Conservation (phyloP, 2,113 vertebrate species). For the Sitta europaea region DNA sequence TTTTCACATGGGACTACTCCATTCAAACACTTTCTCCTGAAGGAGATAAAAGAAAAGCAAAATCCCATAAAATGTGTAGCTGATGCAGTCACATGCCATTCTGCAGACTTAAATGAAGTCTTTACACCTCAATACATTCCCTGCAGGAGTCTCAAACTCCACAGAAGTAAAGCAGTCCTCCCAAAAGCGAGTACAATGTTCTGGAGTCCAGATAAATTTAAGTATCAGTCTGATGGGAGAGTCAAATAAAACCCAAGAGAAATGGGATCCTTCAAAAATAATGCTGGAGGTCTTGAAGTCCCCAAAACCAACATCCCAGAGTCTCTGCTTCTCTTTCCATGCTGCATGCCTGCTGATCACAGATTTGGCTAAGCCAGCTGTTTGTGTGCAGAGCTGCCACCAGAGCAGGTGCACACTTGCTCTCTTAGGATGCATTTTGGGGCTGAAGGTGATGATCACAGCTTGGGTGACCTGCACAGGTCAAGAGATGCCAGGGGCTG, state of each 20-base stretch:
- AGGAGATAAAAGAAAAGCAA: not conserved
- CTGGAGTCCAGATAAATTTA: not conserved
- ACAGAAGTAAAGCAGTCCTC: not conserved
- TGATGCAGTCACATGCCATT: not conserved
- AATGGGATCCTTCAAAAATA: not conserved
- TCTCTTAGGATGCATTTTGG: not conserved
- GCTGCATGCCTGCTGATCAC: not conserved
- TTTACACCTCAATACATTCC: not conserved
- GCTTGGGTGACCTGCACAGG: not conserved
- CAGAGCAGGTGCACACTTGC: not conserved
- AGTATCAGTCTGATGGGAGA: not conserved
- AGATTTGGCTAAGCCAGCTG: not conserved
- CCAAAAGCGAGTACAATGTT: not conserved
- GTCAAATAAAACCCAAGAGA: not conserved
- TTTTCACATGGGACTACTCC: not conserved
- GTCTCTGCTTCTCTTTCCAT: not conserved
- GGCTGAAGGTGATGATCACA: not conserved
- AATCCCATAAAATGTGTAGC: not conserved
- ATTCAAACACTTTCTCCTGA: not conserved
- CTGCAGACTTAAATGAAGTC: not conserved
- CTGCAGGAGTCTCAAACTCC: not conserved
- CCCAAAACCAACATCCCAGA: not conserved
- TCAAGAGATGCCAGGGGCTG: not conserved
- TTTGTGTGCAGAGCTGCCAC: not conserved
- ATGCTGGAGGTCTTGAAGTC: not conserved